Conservation (phyloP, 2,797 vertebrate species). For the Phrynocephalus vlangalii region DNA sequence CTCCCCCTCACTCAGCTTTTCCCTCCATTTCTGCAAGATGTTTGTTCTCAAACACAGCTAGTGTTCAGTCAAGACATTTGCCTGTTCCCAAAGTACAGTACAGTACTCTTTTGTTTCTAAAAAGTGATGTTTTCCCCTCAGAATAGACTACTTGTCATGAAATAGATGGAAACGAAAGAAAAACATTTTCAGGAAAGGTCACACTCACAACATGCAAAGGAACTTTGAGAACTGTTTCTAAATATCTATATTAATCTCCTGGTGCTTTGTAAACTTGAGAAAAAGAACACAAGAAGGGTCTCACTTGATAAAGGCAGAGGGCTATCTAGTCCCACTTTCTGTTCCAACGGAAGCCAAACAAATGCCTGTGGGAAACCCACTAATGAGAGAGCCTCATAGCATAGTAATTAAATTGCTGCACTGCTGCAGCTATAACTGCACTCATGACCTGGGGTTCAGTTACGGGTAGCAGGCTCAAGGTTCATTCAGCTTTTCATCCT, state of each 20-base stretch:
- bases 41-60: constrained; percentile 36
- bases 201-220: not conserved
- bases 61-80: constrained; percentile 11
- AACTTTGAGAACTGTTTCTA: constrained; percentile 10
- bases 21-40: not conserved
- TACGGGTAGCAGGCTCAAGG: too few relatives aligned
- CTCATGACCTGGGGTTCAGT: too few relatives aligned
- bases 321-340: not conserved
- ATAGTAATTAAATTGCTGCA: too few relatives aligned
- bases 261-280: not conserved
- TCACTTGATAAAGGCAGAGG: not conserved
- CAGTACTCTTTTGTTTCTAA: constrained; percentile 24
- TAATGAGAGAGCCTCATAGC: not conserved
- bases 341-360: not conserved
- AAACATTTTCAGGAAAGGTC: constrained; percentile 20
- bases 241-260: not conserved
- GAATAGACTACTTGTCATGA: constrained; percentile 9
- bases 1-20: not conserved
- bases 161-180: not conserved
- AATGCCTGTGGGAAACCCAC: not conserved
- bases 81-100: too few relatives aligned
- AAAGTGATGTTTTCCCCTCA: not conserved
- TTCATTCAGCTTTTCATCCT: too few relatives aligned
- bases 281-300: not conserved
- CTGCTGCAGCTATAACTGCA: too few relatives aligned